A percentile compares a stretch with the other conserved stretches of the same genome.
These are phyloP conservation scores for Lamproptera curius DNA, from an alignment of 2,888 invertebrate genomes.

Conservation along the genomic window DNA sequence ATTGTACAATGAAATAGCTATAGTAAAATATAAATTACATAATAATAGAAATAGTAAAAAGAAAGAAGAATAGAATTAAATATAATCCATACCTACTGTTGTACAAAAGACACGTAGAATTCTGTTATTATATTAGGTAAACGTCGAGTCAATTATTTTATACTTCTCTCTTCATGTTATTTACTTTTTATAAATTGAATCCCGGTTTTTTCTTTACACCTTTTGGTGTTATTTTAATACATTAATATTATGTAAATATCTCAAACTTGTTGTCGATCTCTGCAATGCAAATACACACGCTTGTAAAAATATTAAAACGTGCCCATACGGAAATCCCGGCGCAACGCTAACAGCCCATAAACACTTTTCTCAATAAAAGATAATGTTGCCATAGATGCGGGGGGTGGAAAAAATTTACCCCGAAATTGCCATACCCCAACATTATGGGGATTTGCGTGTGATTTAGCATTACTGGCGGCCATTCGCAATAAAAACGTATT, in stretches of 20 bases:
- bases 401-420: conserved; percentile 37
- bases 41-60: too few relatives aligned
- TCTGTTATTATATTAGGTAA: too few relatives aligned
- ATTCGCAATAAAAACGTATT: conserved; percentile 67
- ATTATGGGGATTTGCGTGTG: conserved; percentile 58
- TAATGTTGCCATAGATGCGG: conserved; percentile 43
- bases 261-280: conserved; percentile 3
- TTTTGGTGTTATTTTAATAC: too few relatives aligned
- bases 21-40: too few relatives aligned
- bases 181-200: too few relatives aligned
- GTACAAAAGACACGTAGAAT: too few relatives aligned
- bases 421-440: conserved; percentile 40
- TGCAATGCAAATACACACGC: background rate
- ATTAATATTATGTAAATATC: background rate
- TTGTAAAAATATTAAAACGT: conserved; percentile 18
- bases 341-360: conserved; percentile 40
- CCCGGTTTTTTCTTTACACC: too few relatives aligned
- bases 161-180: too few relatives aligned
- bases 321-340: conserved; percentile 25
- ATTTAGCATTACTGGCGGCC: conserved; percentile 63
- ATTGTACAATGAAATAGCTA: too few relatives aligned
- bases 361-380: conserved; percentile 62
- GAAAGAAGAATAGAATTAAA: too few relatives aligned
- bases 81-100: too few relatives aligned
- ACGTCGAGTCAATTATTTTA: too few relatives aligned